These are phyloP conservation scores for Alosa alosa DNA, from an alignment of 2,113 vertebrate genomes.

Conservation along the genomic window DNA sequence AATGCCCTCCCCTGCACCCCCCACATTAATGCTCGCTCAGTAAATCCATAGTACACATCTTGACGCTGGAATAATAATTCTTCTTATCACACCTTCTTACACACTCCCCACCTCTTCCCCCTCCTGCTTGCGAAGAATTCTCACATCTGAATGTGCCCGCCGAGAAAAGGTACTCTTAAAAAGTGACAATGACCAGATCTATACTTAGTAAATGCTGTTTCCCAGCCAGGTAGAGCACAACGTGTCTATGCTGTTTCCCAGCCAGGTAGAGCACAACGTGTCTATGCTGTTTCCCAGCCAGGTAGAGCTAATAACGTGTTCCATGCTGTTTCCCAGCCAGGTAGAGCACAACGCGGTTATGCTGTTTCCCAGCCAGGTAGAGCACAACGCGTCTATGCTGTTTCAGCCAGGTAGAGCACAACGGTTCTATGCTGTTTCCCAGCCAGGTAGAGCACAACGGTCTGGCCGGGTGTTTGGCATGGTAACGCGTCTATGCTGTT, in stretches of 20 bases:
- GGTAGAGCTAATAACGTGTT: too few species aligned
- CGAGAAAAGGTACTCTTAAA: neutral
- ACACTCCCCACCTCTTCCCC: neutral
- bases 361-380: too few species aligned
- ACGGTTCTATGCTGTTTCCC: too few species aligned
- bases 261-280: too few species aligned
- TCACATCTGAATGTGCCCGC: neutral
- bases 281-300: too few species aligned
- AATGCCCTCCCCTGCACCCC: neutral
- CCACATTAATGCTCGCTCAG: conserved; percentile 13
- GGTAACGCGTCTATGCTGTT: too few species aligned
- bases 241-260: neutral
- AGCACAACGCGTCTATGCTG: too few species aligned
- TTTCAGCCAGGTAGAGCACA: too few species aligned
- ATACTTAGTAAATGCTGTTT: neutral
- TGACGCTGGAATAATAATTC: neutral
- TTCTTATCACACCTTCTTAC: neutral
- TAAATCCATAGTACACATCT: neutral
- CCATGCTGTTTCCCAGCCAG: too few species aligned
- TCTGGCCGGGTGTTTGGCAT: too few species aligned
- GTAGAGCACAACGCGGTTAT: too few species aligned
- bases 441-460: too few species aligned
- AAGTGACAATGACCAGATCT: neutral
- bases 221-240: neutral
- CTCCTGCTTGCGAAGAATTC: neutral